These are phyloP conservation scores for Chaenocephalus aceratus DNA, from an alignment of 2,113 vertebrate species.

Conservation along the genomic window DNA sequence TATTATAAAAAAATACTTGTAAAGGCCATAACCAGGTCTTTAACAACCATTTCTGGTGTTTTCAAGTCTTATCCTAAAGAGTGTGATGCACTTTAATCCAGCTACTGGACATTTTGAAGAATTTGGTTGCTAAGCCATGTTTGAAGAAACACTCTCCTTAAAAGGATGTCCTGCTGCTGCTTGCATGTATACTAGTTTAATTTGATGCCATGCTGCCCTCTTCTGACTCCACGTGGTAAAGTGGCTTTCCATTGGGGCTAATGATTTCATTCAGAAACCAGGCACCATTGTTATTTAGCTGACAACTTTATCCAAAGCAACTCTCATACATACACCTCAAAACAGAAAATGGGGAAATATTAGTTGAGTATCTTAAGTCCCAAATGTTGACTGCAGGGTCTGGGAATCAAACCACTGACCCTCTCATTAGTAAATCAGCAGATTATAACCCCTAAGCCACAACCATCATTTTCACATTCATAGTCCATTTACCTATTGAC, in stretches of 20 bases:
- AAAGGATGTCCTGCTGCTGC: background rate
- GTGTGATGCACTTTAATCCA: background rate
- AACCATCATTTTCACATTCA: no score
- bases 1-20: background rate
- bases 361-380: no score
- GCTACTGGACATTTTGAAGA: background rate
- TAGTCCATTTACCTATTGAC: background rate
- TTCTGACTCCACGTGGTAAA: slow-evolving; percentile 35
- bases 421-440: no score
- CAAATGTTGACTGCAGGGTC: no score
- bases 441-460: no score
- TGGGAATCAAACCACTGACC: no score
- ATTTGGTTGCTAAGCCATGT: background rate
- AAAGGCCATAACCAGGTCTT: background rate
- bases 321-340: no score
- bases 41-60: background rate
- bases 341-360: no score
- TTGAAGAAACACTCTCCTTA: background rate
- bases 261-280: background rate
- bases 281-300: no score
- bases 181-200: background rate
- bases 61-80: background rate
- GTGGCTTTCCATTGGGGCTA: background rate
- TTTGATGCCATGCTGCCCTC: slow-evolving; percentile 65
- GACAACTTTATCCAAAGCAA: no score